These are phyloP conservation scores for Parnassius glacialis DNA, from an alignment of 2,888 invertebrate species.

Conservation along the genomic window DNA sequence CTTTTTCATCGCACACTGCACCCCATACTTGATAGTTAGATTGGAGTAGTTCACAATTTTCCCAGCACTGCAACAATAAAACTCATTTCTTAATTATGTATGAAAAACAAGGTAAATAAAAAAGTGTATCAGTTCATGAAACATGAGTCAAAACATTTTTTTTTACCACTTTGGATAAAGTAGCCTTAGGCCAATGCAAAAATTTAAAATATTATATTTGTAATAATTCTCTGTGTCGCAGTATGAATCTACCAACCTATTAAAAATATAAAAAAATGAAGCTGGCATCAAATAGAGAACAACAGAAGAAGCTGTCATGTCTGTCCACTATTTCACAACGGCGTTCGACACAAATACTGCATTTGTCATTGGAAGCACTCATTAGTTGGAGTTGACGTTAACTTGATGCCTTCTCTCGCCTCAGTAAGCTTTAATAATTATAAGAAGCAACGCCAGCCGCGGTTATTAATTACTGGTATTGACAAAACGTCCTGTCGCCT, in stretches of 20 bases:
- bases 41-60: conserved; percentile 87
- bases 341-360: conserved; percentile 54
- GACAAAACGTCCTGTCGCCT: conserved; percentile 60
- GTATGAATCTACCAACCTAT: background rate
- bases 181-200: too few species aligned
- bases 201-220: too few species aligned
- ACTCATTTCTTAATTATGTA: conserved; percentile 21
- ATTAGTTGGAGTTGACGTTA: conserved; percentile 76
- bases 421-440: conserved; percentile 73
- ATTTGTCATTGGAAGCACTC: conserved; percentile 74
- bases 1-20: conserved; percentile 85
- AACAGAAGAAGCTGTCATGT: conserved; percentile 37
- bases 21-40: conserved; percentile 88
- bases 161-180: too few species aligned
- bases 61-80: conserved; percentile 86
- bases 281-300: conserved; percentile 12
- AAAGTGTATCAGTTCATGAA: too few species aligned
- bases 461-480: conserved; percentile 74
- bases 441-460: conserved; percentile 56
- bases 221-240: too few species aligned
- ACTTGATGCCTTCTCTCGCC: conserved; percentile 67
- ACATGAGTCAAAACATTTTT: too few species aligned
- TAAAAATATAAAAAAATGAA: background rate
- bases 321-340: conserved; percentile 51
- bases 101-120: too few species aligned